These are phyloP conservation scores for Temnopleurus reevesii DNA, from an alignment of 53 echinoderm and acorn worm genomes.

Conservation along the genomic window DNA sequence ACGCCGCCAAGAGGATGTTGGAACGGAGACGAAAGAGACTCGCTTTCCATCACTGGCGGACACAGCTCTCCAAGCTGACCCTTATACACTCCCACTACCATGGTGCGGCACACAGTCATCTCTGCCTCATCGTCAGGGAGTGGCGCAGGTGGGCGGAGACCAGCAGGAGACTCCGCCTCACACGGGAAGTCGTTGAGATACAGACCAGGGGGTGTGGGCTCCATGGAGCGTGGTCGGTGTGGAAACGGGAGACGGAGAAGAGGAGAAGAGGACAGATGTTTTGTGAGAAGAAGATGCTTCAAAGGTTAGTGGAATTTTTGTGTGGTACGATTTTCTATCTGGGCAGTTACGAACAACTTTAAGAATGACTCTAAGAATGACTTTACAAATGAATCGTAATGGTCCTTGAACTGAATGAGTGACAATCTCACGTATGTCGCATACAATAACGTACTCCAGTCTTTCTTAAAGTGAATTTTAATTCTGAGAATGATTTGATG, in stretches of 20 bases:
- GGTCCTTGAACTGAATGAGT: too few relatives aligned
- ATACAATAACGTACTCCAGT: too few relatives aligned
- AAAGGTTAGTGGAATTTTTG: slow-evolving; percentile 14
- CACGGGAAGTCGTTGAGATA: background rate
- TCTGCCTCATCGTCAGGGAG: slow-evolving; percentile 12
- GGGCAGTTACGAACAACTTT: too few relatives aligned
- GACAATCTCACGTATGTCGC: too few relatives aligned
- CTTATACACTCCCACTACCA: slow-evolving; percentile 41
- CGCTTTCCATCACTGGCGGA: slow-evolving; percentile 47
- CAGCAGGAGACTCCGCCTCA: background rate
- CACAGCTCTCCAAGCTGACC: background rate
- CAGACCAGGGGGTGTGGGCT: background rate
- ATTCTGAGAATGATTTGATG: too few relatives aligned
- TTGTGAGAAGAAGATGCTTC: slow-evolving; percentile 13
- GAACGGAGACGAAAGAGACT: slow-evolving; percentile 29
- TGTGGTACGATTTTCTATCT: too few relatives aligned
- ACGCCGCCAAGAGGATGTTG: slow-evolving; percentile 7
- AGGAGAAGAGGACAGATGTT: background rate
- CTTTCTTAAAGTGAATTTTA: too few relatives aligned
- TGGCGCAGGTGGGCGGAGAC: slow-evolving; percentile 50
- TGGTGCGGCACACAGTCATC: slow-evolving; percentile 44
- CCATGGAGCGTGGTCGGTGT: background rate
- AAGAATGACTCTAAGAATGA: too few relatives aligned
- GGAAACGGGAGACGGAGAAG: slow-evolving; percentile 20
- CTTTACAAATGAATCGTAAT: too few relatives aligned